Base-by-base conservation (phyloP, 1,140 invertebrate species). In the Danaus plexippus region DNA sequence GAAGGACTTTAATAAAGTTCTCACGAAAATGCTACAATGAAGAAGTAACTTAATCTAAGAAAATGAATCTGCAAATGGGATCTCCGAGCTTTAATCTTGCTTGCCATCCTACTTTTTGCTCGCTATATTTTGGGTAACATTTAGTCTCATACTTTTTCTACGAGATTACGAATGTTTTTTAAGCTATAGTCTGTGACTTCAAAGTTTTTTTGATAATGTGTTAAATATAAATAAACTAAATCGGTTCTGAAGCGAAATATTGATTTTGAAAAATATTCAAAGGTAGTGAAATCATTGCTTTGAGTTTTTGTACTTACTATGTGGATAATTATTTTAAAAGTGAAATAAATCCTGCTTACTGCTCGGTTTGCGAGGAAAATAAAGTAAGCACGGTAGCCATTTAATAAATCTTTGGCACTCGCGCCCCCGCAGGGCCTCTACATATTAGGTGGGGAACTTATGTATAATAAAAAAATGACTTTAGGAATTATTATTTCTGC, bases 11-110 rank as follows among this genome's bases (percentile, higher is more conserved):
- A 79, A 78, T 77, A 79, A 80, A 77, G 69, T 75, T 73, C 72
- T 77, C 76, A 67, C 75, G 76, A 73, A 84, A 79, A 74, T 60
- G 61, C 67, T 67, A 85, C 79, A 82, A 80, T 80, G 74, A 69
- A 57, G 58, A 67, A 75, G 65, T 74, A 77, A 81, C 75, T 84
- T 75, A 75, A 84, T 77, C 74, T 75, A 77, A 73, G 71, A 76
- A 78, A 81, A 80, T 78, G 73, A 77, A 75, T 80, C 75, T 76
- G 67, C 70, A 77, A 83, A 80, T 80, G 73, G 73, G 73, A 83
- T 80, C 74, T 80, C 59, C 66, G 63, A 74, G 73, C 64, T 73
- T 76, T 79, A 75, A 80, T 80, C 73, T 80, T 54, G 64, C 61
- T 15, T 50, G 56, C 64, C 54, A 57, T 32, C 22, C 22, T 32